Evolutionary conservation across 2,888 invertebrate species (phyloP), one percentile per base, ranked within the genome.

Genomic region (Eurois occulta): DNA sequence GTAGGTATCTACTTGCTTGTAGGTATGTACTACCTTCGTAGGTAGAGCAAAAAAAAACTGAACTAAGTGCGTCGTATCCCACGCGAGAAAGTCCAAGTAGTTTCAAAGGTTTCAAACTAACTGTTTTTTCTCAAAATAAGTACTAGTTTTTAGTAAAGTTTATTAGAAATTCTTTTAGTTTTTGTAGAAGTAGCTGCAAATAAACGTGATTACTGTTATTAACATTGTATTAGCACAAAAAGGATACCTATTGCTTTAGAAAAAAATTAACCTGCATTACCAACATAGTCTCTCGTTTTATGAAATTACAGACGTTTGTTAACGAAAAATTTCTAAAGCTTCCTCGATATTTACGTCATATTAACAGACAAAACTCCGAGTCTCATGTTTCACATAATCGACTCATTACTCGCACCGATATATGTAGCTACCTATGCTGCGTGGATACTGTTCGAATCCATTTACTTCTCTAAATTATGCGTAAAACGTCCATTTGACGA

Each of bases 391-490:
- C 81, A 72, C 77, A 74, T 83, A 85, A 87, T 87, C 84, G 89
- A 88, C 88, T 91, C 91, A 91, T 93, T 91, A 91, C 91, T 89
- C 91, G 89, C 89, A 90, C 86, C 88, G 89, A 92, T 93, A 93
- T 94, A 95, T 92, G 93, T 95, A 92, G 88, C 90, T 91, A 93
- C 90, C 88, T 91, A 93, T 94, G 94, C 94, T 94, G 93, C 94
- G 92, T 94, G 95, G 94, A 95, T 95, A 94, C 94, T 95, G 96
- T 95, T 96, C 96, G 96, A 96, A 97, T 96, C 97, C 97, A 97
- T 97, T 97, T 97, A 96, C 96, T 96, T 96, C 95, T 96, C 96
- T 97, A 97, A 97, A 97, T 97, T 97, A 97, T 97, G 97, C 97
- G 97, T 97, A 97, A 97, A 97, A 97, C 97, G 97, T 97, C 97